Evolutionary conservation across 2,113 vertebrate species (phyloP).

Genomic region (Xenopus borealis): DNA sequence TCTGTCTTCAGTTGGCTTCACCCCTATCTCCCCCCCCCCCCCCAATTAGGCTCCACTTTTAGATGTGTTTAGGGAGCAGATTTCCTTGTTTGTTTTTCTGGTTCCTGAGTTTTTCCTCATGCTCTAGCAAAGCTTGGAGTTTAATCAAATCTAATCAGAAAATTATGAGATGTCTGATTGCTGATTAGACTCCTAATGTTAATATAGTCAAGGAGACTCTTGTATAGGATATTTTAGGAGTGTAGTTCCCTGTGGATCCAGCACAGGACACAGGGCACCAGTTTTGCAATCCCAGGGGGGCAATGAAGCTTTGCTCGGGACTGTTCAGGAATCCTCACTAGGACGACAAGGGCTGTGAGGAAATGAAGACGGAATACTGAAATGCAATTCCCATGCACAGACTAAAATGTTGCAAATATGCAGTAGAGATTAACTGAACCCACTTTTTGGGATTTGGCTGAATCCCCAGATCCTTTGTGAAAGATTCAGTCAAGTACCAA

Average conservation of each 20-base stretch:
- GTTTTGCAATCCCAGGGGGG: neutral
- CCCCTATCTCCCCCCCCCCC: neutral
- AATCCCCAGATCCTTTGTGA: no score
- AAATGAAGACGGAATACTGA: no score
- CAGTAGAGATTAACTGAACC: no score
- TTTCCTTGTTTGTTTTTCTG: constrained; percentile 23
- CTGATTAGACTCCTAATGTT: constrained; percentile 84
- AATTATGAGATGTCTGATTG: constrained; percentile 84
- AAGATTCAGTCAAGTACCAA: no score
- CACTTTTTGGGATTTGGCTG: no score
- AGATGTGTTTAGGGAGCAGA: constrained; percentile 1
- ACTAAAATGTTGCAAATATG: no score
- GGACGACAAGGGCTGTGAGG: neutral
- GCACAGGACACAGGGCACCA: constrained; percentile 17
- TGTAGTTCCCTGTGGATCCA: constrained; percentile 47
- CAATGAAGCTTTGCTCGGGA: neutral
- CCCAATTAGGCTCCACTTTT: constrained; percentile 37
- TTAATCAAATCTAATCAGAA: constrained; percentile 85
- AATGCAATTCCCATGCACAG: no score
- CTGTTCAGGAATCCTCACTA: neutral
- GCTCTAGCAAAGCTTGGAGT: constrained; percentile 62
- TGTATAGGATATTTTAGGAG: constrained; percentile 71
- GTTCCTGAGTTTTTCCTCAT: constrained; percentile 28
- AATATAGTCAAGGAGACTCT: constrained; percentile 80
- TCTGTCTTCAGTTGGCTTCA: no score